Base-by-base conservation (phyloP, 1,140 invertebrate species). In the Bradysia coprophila region DNA sequence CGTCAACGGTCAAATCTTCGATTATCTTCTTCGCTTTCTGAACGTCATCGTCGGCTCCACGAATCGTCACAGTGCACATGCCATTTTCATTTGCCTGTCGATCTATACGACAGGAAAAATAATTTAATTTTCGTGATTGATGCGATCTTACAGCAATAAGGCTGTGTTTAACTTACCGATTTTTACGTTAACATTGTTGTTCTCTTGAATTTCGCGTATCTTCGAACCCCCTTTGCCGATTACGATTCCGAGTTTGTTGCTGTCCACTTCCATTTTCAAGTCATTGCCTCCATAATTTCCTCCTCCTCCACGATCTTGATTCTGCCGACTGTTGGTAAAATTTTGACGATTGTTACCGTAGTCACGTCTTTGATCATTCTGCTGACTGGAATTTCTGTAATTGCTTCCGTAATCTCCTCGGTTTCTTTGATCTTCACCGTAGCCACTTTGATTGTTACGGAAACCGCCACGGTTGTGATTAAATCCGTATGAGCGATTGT, bases 181-280 rank as follows among this genome's bases (percentile, higher is more conserved):
- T 37, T 21, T 43, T 18, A 78, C 75, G 40, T 49, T 61, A 20
- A 73, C 67, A 3, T 66, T 66, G 50, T 66, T 74, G 34, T 68
- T 54, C n/a, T 66, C 64, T 59, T 83, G 65, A 0, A 88, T 50
- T 48, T 83, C 76, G 49, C 66, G 68, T n/a, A 87, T 85, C 57
- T 80, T 82, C 2, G 61, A 66, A 2, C 82, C 82, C 28, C 78
- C 75, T 60, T 67, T 75, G 0, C 82, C 83, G 46, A 67, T 65
- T 18, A 67, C 54, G 10, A 56, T 54, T 2, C 64, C 64, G 2
- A 65, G 56, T 23, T 42, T 24, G 9, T 16, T 10, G 16, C 20
- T 11, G 5, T 42, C 20, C 23, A 42, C 37, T 33, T 41, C 31
- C 10, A 41, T 38, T 10, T 4, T 11, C 5, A 6, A 4, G 13